Conservation (phyloP, 2,113 vertebrate genomes). For the Archocentrus centrarchus region DNA sequence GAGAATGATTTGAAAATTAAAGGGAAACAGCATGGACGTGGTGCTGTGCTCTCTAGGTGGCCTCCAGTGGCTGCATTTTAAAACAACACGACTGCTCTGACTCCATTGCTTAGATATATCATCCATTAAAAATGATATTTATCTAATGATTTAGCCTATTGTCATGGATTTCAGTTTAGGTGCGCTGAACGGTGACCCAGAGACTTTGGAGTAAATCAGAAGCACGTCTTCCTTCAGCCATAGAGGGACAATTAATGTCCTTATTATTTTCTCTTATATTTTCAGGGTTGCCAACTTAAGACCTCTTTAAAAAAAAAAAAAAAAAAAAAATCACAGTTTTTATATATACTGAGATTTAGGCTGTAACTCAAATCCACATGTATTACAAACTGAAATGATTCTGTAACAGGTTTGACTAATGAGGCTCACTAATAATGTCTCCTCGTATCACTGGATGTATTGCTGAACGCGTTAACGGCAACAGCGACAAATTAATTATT, state of each 20-base stretch:
- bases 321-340: neutral
- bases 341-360: neutral
- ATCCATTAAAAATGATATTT: conserved; percentile 16
- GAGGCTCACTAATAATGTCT: conserved; percentile 6
- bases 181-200: neutral
- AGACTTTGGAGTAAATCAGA: neutral
- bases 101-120: neutral
- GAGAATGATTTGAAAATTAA: conserved; percentile 44
- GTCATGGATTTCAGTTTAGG: neutral
- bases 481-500: neutral
- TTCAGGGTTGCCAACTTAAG: neutral
- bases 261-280: conserved; percentile 1
- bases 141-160: neutral
- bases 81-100: conserved; percentile 27
- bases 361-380: neutral
- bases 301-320: neutral
- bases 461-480: neutral
- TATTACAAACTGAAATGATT: neutral
- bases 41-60: conserved; percentile 44
- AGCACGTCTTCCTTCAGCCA: neutral
- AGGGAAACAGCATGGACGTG: conserved; percentile 36
- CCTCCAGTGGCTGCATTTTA: conserved; percentile 34
- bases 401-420: neutral
- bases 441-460: neutral
- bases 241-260: neutral